These are phyloP conservation scores for Eupelmus urozonus DNA, from an alignment of 2,888 invertebrate genomes.

Conservation along the genomic window DNA sequence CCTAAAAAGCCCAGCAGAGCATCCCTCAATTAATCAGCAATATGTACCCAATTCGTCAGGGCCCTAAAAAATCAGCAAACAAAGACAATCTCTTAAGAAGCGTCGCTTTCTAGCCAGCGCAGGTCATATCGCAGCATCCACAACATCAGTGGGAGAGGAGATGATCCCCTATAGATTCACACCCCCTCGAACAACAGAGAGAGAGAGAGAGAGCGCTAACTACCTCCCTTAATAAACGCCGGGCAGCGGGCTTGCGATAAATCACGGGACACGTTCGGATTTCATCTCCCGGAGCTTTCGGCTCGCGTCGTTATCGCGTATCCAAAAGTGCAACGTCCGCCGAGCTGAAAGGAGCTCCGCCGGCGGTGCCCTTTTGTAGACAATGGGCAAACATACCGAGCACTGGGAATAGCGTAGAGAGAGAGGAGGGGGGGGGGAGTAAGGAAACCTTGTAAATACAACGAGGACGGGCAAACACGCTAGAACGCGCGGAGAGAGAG, in stretches of 20 bases:
- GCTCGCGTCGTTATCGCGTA: slow-evolving; percentile 31
- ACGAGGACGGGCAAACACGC: neutral
- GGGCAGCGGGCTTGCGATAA: no score
- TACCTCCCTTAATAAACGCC: slow-evolving; percentile 22
- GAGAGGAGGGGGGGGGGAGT: no score
- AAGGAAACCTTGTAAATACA: neutral
- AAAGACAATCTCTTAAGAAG: no score
- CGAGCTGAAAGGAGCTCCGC: neutral
- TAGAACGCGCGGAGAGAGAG: neutral
- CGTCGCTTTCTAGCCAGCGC: no score
- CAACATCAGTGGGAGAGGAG: no score
- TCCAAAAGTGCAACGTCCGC: slow-evolving; percentile 18
- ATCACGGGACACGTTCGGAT: slow-evolving; percentile 30
- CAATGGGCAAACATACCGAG: slow-evolving; percentile 13
- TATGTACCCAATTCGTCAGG: no score
- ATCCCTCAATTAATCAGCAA: no score
- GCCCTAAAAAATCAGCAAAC: no score
- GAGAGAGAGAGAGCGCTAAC: neutral
- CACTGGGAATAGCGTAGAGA: no score
- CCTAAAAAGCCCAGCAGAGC: no score
- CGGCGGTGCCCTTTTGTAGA: slow-evolving; percentile 13
- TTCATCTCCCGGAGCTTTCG: slow-evolving; percentile 16
- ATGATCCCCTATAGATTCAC: no score
- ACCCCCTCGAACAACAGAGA: neutral
- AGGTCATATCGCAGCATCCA: no score